These are phyloP conservation scores for Zoanthus sociatus DNA, from an alignment of 92 coral and sea anemone species.

Conservation along the genomic window DNA sequence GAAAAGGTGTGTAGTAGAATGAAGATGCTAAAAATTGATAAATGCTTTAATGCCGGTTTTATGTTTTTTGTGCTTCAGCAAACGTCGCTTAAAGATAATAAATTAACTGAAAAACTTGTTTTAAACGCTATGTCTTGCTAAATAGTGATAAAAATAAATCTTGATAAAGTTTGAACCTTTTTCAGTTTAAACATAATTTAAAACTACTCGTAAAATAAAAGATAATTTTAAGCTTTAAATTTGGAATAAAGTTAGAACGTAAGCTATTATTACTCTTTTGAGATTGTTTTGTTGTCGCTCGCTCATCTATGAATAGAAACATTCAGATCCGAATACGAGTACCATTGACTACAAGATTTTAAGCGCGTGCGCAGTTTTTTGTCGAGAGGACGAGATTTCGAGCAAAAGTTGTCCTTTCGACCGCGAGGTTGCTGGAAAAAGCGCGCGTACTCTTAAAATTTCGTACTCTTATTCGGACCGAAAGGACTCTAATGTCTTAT, in stretches of 20 bases:
- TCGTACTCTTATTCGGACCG: too few relatives aligned
- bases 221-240: background rate
- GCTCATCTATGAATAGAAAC: background rate
- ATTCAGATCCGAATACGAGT: too few relatives aligned
- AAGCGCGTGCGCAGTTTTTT: background rate
- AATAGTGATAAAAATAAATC: background rate
- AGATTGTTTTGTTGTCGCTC: background rate
- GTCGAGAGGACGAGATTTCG: too few relatives aligned
- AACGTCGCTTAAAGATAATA: background rate
- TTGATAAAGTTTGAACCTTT: background rate
- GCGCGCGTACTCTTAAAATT: too few relatives aligned
- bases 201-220: background rate
- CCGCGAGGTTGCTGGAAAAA: too few relatives aligned
- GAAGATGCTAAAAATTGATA: background rate
- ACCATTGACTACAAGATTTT: too few relatives aligned
- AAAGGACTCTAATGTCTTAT: too few relatives aligned
- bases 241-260: background rate
- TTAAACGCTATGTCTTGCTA: background rate
- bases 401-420: too few relatives aligned
- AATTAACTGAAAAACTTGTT: background rate
- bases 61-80: background rate
- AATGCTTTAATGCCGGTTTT: background rate
- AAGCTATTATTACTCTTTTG: conserved; percentile 4
- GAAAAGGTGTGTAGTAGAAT: conserved; percentile 12
- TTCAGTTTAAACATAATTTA: background rate